Base-by-base conservation (phyloP, 35 echinoderm and acorn worm genomes). In the Acanthaster planci region DNA sequence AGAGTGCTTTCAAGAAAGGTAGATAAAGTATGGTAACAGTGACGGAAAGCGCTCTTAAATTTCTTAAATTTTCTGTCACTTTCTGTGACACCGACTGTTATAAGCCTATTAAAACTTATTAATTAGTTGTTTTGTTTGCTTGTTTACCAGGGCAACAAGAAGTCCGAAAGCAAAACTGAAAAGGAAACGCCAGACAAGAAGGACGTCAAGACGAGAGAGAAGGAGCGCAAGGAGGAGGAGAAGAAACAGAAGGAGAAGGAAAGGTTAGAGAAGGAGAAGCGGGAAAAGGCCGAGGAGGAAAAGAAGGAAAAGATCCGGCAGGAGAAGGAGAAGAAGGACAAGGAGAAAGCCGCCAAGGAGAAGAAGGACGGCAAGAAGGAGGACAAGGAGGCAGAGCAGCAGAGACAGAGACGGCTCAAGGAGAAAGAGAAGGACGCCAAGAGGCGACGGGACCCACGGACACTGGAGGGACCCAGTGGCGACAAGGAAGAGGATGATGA, bases 371-470 rank as follows among this genome's bases (percentile, higher is more conserved):
- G 31, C 8, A 89, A 89, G 52, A 53, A 81, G n/a, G 82, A 85
- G 38, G 82, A 80, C 23, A 39, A 90, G 42, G 87, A 34, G 26
- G 52, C 15, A 40, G 60, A 77, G 60, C 51, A 57, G 34, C 86
- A 87, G 67, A 79, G 76, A 19, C 40, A 58, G 40, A 91, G 16
- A 86, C 78, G 78, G 51, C 60, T 16, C 29, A 87, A 82, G 64
- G 39, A 81, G 77, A 92, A 88, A 81, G 81, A 85, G 51, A 90
- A 88, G 38, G 77, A 87, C 12, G 89, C 84, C 47, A 64, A 40
- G 84, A 90, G 55, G 86, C 40, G 84, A 50, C 8, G 47, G 77
- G 67, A 52, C n/a, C 54, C 55, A 84, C 76, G 78, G 26, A 38
- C 76, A 42, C 34, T 50, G 39, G 60, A 67, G 60, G 86, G 22